phyloP scores from a whole-genome alignment of 1,140 invertebrate species.

The Leptestheria dahalacensis region DNA sequence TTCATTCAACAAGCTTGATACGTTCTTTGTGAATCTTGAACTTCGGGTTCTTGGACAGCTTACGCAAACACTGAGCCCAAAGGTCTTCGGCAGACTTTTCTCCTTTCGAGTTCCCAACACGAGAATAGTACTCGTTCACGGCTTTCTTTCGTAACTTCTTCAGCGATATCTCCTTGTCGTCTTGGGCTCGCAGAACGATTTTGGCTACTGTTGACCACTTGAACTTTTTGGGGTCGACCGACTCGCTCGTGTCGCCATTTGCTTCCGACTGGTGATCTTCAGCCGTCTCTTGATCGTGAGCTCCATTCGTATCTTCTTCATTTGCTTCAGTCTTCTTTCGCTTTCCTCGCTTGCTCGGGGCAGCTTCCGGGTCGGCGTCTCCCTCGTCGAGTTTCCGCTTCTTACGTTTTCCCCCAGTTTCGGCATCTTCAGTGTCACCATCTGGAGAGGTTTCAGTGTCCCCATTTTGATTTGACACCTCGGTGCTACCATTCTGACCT shows the following conservation, averaged over 20 bases:
- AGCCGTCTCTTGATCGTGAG: background rate
- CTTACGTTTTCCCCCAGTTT: conserved; percentile 18
- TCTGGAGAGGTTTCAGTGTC: background rate
- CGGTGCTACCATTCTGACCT: background rate
- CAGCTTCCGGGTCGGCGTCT: background rate
- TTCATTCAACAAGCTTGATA: conserved; percentile 12
- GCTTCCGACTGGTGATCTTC: conserved; percentile 9
- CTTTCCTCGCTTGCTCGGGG: conserved; percentile 12
- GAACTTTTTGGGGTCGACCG: background rate
- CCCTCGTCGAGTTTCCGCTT: conserved; percentile 15
- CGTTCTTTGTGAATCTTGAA: conserved; percentile 15
- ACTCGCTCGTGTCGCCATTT: background rate
- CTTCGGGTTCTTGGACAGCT: conserved; percentile 13
- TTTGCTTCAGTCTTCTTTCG: conserved; percentile 16
- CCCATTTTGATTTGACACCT: background rate
- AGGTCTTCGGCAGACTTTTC: conserved; percentile 1
- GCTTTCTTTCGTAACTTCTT: conserved; percentile 13
- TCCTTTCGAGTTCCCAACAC: background rate
- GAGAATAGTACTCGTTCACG: conserved; percentile 2
- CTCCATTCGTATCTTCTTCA: conserved; percentile 5
- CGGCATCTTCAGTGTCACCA: conserved; percentile 8
- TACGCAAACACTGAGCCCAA: conserved; percentile 10
- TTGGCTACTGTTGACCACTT: conserved; percentile 12
- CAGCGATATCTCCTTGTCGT: conserved; percentile 12
- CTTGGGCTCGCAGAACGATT: conserved; percentile 1